Evolutionary conservation across 2,113 vertebrate species (phyloP).

Genomic region (Emberiza fucata): DNA sequence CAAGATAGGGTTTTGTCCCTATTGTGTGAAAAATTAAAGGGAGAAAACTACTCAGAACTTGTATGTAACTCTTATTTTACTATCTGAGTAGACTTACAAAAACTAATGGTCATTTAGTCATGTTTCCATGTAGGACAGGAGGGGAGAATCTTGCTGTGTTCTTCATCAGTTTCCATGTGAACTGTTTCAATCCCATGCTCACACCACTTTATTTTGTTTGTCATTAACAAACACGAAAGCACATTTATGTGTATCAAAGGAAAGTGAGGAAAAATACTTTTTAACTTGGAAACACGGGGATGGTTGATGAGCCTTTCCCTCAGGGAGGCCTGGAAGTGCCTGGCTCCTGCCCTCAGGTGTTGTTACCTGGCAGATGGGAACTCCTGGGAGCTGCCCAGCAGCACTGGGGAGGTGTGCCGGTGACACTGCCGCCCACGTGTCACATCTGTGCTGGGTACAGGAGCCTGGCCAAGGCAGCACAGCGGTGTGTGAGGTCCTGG

Average conservation of each 20-base stretch:
- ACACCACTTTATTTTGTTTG: background rate
- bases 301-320: background rate
- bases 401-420: background rate
- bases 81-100: background rate
- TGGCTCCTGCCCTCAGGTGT: background rate
- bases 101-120: background rate
- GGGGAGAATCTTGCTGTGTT: background rate
- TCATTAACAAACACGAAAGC: background rate
- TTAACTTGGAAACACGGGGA: background rate
- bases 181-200: background rate
- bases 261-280: background rate
- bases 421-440: background rate
- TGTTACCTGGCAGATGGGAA: background rate
- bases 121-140: background rate
- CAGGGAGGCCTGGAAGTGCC: background rate
- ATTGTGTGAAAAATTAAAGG: background rate
- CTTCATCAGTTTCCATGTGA: background rate
- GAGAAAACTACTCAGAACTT: background rate
- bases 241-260: background rate
- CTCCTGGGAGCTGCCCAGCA: background rate
- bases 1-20: background rate
- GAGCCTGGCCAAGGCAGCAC: background rate
- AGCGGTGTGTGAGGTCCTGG: background rate
- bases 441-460: background rate
- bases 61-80: background rate